phyloP scores from a whole-genome alignment of 2,113 vertebrate species.

The Microtus montanus region DNA sequence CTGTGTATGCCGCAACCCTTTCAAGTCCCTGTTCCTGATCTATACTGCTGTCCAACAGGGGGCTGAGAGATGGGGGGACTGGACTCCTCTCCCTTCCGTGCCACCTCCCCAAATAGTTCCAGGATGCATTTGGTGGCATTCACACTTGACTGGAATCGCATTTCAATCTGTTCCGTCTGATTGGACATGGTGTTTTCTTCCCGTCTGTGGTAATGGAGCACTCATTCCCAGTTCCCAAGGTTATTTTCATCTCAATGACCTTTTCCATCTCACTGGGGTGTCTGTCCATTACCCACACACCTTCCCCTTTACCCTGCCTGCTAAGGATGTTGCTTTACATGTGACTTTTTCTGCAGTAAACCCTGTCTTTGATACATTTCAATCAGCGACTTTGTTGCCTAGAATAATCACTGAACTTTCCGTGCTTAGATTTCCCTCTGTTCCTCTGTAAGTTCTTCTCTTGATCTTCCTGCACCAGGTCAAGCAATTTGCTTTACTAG shows the following conservation, averaged over 20 bases:
- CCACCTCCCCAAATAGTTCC: conserved; percentile 68
- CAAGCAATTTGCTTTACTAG: conserved; percentile 74
- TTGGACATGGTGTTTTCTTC: conserved; percentile 77
- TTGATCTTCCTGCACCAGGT: conserved; percentile 52
- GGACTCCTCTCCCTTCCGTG: conserved; percentile 56
- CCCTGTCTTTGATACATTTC: conserved; percentile 65
- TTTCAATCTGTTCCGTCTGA: conserved; percentile 77
- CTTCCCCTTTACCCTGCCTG: conserved; percentile 43
- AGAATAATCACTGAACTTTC: conserved; percentile 67
- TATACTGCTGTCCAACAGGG: not conserved
- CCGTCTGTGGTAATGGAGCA: conserved; percentile 73
- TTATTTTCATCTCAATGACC: conserved; percentile 84
- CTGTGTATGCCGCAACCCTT: conserved; percentile 44
- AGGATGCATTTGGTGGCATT: conserved; percentile 74
- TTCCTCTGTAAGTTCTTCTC: conserved; percentile 56
- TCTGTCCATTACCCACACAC: conserved; percentile 63
- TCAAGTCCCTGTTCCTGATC: conserved; percentile 60
- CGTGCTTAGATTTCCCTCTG: conserved; percentile 30
- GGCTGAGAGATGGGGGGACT: not conserved
- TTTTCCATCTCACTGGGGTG: conserved; percentile 77
- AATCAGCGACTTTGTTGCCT: conserved; percentile 55
- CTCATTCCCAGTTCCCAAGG: conserved; percentile 76
- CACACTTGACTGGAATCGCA: conserved; percentile 70
- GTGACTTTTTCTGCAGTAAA: not conserved
- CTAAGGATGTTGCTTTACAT: conserved; percentile 54